Evolutionary conservation across 2,113 vertebrate species (phyloP), one percentile per base, ranked within the genome.

Genomic region (Ovibos moschatus): DNA sequence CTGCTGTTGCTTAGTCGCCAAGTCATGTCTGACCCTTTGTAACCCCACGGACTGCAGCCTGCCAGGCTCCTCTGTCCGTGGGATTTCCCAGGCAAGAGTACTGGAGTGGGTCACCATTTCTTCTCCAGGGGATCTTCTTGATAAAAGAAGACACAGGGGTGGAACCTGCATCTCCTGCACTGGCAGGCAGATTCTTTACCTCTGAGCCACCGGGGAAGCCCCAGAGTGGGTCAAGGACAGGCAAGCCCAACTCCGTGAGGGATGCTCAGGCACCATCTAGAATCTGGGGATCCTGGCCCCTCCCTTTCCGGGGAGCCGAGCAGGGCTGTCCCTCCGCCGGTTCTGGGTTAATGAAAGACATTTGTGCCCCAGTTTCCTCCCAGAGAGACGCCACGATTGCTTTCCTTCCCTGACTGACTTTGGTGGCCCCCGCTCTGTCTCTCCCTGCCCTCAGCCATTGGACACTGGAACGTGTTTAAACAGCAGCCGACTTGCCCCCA

Each of bases 391-490:
- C n/a, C 40, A 1, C 2, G 0, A 3, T 17, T 2, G 82, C 86
- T 36, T 25, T 13, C 2, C n/a, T 28, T 14, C 43, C 40, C 81
- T 10, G 14, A 5, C 57, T 81, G 82, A 94, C 64, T 2, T 0
- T 25, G 4, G 19, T 15, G 3, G 2, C 79, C 23, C 0, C 0
- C 9, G 7, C 57, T 53, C 81, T 89, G 33, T 87, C 76, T 97
- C 71, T 94, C 0, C 53, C 91, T 43, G 1, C 47, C 62, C 43
- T 28, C 90, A 99, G 99, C 99, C 36, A 99, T 99, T 81, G 99
- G 99, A 51, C 98, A 98, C 92, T 99, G 99, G 99, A 83, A 98
- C 0, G 64, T 98, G 0, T 97, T 97, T 21, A 96, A 97, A 51
- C 98, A 94, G 58, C 98, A 93, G 58, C 88, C 92, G 15, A 33